A percentile compares a stretch with the other conserved stretches of the same genome.
Evolutionary conservation across 2,113 vertebrate genomes (phyloP).

Genomic region (Chaetodon trifascialis): DNA sequence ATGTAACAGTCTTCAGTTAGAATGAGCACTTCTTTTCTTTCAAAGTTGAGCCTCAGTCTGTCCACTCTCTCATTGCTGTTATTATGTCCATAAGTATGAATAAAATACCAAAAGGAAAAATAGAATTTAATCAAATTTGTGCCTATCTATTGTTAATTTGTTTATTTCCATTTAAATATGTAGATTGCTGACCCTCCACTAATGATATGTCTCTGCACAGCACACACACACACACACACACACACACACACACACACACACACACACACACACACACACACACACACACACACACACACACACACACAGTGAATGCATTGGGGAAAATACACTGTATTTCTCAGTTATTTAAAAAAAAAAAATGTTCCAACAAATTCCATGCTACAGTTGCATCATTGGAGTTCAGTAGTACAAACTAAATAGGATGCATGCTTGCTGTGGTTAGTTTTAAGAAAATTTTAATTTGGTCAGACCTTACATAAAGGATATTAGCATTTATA

Average conservation of each 20-base stretch:
- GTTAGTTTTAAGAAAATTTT: neutral
- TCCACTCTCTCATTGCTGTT: neutral
- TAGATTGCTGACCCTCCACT: neutral
- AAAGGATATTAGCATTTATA: neutral
- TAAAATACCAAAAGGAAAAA: neutral
- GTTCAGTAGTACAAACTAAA: neutral
- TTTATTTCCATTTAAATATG: neutral
- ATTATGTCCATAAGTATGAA: neutral
- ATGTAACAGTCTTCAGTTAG: neutral
- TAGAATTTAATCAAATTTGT: neutral
- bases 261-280: too few species aligned
- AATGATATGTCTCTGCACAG: neutral
- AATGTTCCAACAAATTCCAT: too few species aligned
- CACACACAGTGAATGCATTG: neutral
- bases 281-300: too few species aligned
- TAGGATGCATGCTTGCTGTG: neutral
- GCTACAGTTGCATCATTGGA: neutral
- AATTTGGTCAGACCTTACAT: neutral
- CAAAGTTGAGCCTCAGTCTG: neutral
- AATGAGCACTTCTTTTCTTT: neutral
- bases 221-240: neutral
- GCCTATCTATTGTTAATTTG: neutral
- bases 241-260: too few species aligned
- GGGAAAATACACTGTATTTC: neutral
- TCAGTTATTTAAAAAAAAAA: neutral